Base-by-base conservation (phyloP, 2,113 vertebrate species). In the Calypte anna region DNA sequence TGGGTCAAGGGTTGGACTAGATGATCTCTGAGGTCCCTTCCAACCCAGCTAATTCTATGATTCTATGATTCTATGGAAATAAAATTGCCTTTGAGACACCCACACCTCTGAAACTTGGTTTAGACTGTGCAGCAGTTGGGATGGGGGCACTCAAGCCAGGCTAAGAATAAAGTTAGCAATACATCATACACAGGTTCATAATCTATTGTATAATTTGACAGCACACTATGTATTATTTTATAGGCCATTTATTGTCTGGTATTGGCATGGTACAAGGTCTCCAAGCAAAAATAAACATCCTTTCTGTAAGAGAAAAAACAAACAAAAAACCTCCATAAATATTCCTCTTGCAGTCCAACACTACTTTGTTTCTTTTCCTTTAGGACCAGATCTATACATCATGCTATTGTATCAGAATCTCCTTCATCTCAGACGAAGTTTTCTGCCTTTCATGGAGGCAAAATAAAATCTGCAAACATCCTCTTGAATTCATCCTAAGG, bases 131-230 rank as follows among this genome's bases (percentile, higher is more conserved):
- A 82, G 57, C 63, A 77, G 75, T 48, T n/a, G 48, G 55, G 76
- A 86, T 7, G 2, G 24, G 27, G 61, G 59, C 82, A 62, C 59
- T 24, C 51, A 62, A 91, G 8, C 63, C 43, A 23, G 64, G 72
- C 85, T 96, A 90, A 96, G 85, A 94, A 90, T 82, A 87, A 66
- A 64, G 80, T 36, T 86, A 89, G 80, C 76, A 92, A 81, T 63
- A 76, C 50, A 36, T 77, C 88, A 72, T 30, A 89, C 58, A 78
- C n/a, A 43, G 57, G 66, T 55, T 92, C 72, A 86, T 70, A 90
- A 96, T 96, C 94, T 88, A 95, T 94, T 94, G 55, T 53, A 76
- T 76, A 76, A 95, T 92, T 74, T 40, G 55, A 83, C 90, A 94
- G 62, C 51, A 66, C 46, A 59, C 61, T 69, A 78, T 38, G 6